Conservation (phyloP, 2,888 invertebrate genomes). For the Malacosoma neustria region DNA sequence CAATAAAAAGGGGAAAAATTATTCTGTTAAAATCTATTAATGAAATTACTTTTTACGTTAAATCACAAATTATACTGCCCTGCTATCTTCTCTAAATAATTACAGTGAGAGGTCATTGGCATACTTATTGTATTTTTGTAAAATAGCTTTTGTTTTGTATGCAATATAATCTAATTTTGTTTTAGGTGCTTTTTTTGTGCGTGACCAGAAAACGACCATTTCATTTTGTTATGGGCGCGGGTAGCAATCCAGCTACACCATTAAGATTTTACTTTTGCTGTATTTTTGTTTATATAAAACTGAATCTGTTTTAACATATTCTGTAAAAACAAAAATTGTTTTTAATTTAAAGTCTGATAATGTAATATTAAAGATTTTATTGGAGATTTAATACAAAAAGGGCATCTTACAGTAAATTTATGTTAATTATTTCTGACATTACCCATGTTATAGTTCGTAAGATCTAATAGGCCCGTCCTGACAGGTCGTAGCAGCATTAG, state of each 20-base stretch:
- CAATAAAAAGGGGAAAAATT: background rate
- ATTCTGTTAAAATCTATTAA: constrained; percentile 19
- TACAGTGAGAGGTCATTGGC: constrained; percentile 34
- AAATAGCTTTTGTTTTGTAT: constrained; percentile 31
- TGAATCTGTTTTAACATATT: too few relatives aligned
- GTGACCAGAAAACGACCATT: constrained; percentile 55
- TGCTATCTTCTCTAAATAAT: constrained; percentile 38
- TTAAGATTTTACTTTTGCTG: background rate
- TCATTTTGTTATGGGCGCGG: constrained; percentile 47
- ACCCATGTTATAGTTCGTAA: too few relatives aligned
- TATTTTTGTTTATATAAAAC: too few relatives aligned
- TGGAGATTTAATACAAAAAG: too few relatives aligned
- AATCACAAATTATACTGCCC: constrained; percentile 42
- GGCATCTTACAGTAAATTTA: too few relatives aligned
- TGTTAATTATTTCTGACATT: too few relatives aligned
- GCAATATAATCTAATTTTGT: constrained; percentile 26
- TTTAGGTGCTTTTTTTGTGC: constrained; percentile 28
- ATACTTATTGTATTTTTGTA: constrained; percentile 16
- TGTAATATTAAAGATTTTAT: too few relatives aligned
- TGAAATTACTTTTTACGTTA: constrained; percentile 27
- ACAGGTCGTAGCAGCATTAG: too few relatives aligned
- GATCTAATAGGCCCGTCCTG: too few relatives aligned
- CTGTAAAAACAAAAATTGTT: too few relatives aligned
- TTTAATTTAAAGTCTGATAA: too few relatives aligned
- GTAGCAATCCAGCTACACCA: constrained; percentile 20